These are phyloP conservation scores for Camptogramma bilineatum DNA, from an alignment of 2,888 invertebrate genomes.

Conservation along the genomic window DNA sequence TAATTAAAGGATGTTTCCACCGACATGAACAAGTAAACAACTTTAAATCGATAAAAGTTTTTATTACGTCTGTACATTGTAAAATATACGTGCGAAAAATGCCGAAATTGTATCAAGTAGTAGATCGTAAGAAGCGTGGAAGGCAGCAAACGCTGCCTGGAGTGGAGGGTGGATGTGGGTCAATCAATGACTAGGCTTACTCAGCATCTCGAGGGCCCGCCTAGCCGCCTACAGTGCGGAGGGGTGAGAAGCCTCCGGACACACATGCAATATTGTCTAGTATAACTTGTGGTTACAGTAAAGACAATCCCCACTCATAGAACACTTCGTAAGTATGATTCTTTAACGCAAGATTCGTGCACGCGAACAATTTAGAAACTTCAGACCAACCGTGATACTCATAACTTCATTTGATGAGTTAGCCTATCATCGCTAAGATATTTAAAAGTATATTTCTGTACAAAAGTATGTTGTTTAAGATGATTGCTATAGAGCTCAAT, in stretches of 20 bases:
- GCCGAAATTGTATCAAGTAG: neutral
- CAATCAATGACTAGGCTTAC: slow-evolving; percentile 32
- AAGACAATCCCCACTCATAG: neutral
- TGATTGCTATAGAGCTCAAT: neutral
- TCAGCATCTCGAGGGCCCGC: slow-evolving; percentile 26
- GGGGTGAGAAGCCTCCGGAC: neutral
- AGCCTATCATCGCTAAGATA: too few relatives aligned
- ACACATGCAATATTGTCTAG: neutral
- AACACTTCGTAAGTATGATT: neutral
- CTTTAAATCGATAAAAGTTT: slow-evolving; percentile 3
- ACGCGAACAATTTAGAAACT: neutral
- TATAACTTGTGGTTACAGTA: neutral
- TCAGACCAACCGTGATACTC: neutral
- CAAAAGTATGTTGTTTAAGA: neutral
- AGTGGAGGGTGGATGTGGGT: slow-evolving; percentile 30
- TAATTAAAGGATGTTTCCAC: slow-evolving; percentile 10
- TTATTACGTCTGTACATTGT: neutral
- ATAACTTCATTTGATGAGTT: neutral
- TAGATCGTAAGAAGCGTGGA: neutral
- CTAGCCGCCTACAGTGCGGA: too few relatives aligned
- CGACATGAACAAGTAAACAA: slow-evolving; percentile 3
- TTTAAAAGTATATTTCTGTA: neutral
- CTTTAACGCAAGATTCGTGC: neutral
- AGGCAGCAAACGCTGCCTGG: slow-evolving; percentile 3
- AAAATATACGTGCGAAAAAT: slow-evolving; percentile 3